These are phyloP conservation scores for Camponotus fellah DNA, from an alignment of 2,888 invertebrate genomes.

Conservation along the genomic window DNA sequence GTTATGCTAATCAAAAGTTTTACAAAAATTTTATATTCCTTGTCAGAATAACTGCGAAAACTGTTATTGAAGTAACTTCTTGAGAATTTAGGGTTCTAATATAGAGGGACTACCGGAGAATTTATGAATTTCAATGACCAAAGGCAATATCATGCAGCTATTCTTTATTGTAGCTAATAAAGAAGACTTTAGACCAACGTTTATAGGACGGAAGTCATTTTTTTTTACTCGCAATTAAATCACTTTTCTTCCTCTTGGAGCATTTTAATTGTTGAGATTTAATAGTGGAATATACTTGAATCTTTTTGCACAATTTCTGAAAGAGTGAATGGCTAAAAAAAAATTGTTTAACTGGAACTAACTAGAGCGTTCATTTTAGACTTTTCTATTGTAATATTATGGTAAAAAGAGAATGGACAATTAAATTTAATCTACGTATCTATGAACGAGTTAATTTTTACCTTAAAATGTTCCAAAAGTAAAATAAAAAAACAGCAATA, in stretches of 20 bases:
- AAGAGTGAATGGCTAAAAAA: neutral
- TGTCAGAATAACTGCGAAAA: slow-evolving; percentile 36
- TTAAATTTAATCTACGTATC: neutral
- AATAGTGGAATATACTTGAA: slow-evolving; percentile 5
- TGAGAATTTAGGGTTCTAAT: slow-evolving; percentile 78
- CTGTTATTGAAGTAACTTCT: slow-evolving; percentile 63
- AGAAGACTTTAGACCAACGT: slow-evolving; percentile 56
- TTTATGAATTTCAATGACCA: slow-evolving; percentile 80
- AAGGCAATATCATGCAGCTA: slow-evolving; percentile 73
- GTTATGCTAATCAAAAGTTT: slow-evolving; percentile 69
- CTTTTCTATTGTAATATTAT: neutral
- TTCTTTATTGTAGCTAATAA: slow-evolving; percentile 76
- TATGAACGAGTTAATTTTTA: neutral
- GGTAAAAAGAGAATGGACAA: neutral
- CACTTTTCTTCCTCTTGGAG: neutral
- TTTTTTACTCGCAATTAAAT: slow-evolving; percentile 15
- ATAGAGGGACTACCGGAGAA: slow-evolving; percentile 70
- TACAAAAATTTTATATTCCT: slow-evolving; percentile 51
- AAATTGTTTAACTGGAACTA: neutral
- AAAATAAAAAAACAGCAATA: neutral
- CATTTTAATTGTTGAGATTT: slow-evolving; percentile 27
- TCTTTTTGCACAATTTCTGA: neutral
- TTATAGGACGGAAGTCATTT: slow-evolving; percentile 19
- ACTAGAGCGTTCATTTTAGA: neutral
- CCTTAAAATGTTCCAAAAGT: neutral